These are phyloP conservation scores for Ciconia boyciana DNA, from an alignment of 2,113 vertebrate genomes.

Conservation along the genomic window DNA sequence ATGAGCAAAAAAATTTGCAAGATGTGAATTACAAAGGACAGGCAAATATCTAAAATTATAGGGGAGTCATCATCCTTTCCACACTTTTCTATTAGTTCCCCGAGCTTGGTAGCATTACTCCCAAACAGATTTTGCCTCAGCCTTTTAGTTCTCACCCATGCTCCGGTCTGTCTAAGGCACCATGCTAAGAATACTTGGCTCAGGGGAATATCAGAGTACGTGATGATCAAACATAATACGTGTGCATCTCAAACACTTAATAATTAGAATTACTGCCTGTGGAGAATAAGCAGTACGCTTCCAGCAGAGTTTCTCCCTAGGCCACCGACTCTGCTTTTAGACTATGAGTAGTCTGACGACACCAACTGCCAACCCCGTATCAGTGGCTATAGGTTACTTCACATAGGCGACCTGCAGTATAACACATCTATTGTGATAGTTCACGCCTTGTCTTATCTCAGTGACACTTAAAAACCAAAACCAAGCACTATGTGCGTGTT, in stretches of 20 bases:
- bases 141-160: neutral
- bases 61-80: neutral
- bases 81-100: neutral
- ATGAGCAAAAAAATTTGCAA: neutral
- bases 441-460: neutral
- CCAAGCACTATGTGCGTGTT: neutral
- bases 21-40: neutral
- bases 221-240: neutral
- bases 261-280: neutral
- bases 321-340: neutral
- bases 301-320: neutral
- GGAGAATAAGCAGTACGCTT: neutral
- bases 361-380: neutral
- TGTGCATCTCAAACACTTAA: neutral
- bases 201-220: neutral
- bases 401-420: neutral
- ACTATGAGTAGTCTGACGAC: neutral
- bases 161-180: neutral
- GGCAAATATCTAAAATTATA: neutral
- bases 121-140: neutral
- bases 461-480: neutral
- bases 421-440: neutral
- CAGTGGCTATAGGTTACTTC: neutral
- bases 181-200: neutral
- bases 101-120: neutral